Evolutionary conservation across 2,113 vertebrate genomes (phyloP).

Genomic region (Pelvicachromis taeniatus): DNA sequence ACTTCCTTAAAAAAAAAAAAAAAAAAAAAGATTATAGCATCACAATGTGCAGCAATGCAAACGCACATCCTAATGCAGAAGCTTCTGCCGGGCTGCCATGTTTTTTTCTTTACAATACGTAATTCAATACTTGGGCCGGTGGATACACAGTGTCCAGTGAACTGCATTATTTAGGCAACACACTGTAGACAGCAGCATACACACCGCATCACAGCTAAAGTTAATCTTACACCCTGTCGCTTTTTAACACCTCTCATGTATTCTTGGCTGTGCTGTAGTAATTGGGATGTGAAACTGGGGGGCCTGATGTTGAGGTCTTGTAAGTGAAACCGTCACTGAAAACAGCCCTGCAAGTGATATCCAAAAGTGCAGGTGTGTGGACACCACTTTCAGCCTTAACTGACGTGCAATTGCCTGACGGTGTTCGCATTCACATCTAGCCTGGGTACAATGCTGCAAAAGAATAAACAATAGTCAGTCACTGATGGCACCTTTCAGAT

Average conservation of each 20-base stretch:
- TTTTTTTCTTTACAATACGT: not conserved
- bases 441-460: not conserved
- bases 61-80: not conserved
- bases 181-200: not conserved
- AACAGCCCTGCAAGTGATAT: conserved; percentile 58
- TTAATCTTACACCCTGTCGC: not conserved
- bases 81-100: not conserved
- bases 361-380: conserved; percentile 12
- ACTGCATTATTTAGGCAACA: conserved; percentile 42
- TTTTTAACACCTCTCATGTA: not conserved
- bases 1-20: too few species aligned
- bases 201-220: not conserved
- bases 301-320: not conserved
- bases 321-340: conserved; percentile 53
- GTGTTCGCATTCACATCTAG: not conserved
- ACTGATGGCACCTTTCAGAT: not conserved
- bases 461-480: not conserved
- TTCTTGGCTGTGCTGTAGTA: not conserved
- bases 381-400: conserved; percentile 11
- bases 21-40: too few species aligned
- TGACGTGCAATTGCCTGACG: not conserved
- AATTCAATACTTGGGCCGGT: conserved; percentile 6
- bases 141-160: not conserved
- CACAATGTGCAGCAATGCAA: not conserved
- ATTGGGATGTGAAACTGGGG: conserved; percentile 51